Percentiles rank a stretch among this genome's conserved stretches.
phyloP scores from a whole-genome alignment of 2,113 vertebrate genomes.

The Nycticebus coucang region DNA sequence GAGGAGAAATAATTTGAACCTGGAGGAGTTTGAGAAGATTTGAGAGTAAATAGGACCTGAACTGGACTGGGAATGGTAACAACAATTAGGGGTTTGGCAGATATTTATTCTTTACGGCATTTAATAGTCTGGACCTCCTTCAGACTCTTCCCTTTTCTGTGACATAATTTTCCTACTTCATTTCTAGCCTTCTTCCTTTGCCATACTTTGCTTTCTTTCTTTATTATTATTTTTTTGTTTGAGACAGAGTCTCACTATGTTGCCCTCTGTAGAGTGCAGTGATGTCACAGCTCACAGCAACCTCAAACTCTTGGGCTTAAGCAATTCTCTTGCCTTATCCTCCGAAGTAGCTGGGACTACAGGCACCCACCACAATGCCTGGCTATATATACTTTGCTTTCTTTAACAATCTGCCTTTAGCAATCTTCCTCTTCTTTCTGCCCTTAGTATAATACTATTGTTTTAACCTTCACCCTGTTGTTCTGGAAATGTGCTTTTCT shows the following conservation, averaged over 20 bases:
- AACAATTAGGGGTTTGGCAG: background rate
- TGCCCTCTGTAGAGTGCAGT: too few species aligned
- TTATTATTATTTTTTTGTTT: too few species aligned
- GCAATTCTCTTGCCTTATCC: too few species aligned
- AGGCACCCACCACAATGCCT: too few species aligned
- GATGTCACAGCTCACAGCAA: too few species aligned
- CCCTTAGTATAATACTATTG: background rate
- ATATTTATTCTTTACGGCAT: background rate
- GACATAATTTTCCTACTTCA: background rate
- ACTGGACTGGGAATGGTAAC: constrained; percentile 20
- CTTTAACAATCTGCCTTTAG: constrained; percentile 16
- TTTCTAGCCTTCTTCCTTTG: constrained; percentile 27
- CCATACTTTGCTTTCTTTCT: background rate
- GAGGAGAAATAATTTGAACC: constrained; percentile 19
- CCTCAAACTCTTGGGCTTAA: too few species aligned
- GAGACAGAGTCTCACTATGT: too few species aligned
- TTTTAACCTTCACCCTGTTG: constrained; percentile 26
- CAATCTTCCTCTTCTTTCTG: constrained; percentile 27
- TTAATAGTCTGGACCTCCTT: constrained; percentile 6
- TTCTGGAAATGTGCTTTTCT: constrained; percentile 46
- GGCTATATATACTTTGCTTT: background rate
- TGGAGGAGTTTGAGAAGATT: background rate
- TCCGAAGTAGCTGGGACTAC: too few species aligned
- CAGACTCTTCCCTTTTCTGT: background rate
- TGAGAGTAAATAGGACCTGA: constrained; percentile 8